A percentile compares a stretch with the other conserved stretches of the same genome.
phyloP scores from a whole-genome alignment of 2,113 vertebrate species.

The Pelusios castaneus region DNA sequence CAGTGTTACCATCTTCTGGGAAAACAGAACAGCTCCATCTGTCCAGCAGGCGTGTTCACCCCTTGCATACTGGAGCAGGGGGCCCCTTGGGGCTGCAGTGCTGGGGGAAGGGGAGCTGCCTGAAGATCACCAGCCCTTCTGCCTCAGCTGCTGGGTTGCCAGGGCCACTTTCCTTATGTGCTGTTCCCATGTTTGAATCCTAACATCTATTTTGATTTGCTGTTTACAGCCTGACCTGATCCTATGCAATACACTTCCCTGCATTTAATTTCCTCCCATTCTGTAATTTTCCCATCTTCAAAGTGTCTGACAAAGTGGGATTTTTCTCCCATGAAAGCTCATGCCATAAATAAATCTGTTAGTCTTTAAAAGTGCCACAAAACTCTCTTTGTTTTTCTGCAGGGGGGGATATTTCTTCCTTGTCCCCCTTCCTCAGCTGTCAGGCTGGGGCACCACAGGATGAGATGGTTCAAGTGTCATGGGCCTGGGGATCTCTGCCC shows the following conservation, averaged over 20 bases:
- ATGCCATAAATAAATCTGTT: no score
- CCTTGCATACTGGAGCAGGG: not conserved
- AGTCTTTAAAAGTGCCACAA: no score
- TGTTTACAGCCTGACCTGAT: no score
- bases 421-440: not conserved
- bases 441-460: not conserved
- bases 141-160: not conserved
- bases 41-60: not conserved
- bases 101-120: not conserved
- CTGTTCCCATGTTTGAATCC: no score
- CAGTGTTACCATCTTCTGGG: not conserved
- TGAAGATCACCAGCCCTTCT: not conserved
- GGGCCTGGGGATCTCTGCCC: not conserved
- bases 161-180: no score
- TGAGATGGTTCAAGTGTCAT: not conserved
- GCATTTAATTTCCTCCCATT: no score
- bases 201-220: no score
- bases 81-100: not conserved
- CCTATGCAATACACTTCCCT: no score
- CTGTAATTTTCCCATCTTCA: no score
- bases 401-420: not conserved
- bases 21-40: not conserved
- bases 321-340: no score
- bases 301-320: no score
- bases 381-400: no score